phyloP scores from a whole-genome alignment of 2,888 invertebrate species.

The Trachelus stipa region DNA sequence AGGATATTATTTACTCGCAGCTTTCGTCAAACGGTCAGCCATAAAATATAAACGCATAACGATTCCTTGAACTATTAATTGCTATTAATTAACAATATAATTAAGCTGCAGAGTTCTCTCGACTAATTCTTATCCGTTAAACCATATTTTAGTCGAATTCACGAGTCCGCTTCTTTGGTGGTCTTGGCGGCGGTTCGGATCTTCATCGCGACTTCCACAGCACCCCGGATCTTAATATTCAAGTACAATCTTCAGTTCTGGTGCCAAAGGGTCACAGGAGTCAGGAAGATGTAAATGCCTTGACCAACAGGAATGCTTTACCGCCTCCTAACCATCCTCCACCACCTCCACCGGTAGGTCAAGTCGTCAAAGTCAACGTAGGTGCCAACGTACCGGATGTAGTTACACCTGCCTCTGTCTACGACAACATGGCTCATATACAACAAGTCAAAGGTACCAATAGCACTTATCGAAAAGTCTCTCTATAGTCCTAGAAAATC shows the following conservation, averaged over 20 bases:
- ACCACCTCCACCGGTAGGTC: constrained; percentile 82
- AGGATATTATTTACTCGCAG: neutral
- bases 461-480: neutral
- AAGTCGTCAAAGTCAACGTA: constrained; percentile 78
- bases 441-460: constrained; percentile 67
- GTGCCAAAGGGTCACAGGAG: constrained; percentile 73
- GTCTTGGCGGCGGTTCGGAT: constrained; percentile 66
- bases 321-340: constrained; percentile 87
- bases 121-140: neutral
- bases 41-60: neutral
- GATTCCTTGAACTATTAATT: neutral
- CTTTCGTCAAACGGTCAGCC: neutral
- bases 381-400: constrained; percentile 59
- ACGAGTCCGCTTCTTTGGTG: constrained; percentile 68
- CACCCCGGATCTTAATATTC: constrained; percentile 80
- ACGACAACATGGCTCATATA: constrained; percentile 64
- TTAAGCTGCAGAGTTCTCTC: neutral
- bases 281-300: constrained; percentile 76
- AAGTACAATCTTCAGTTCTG: constrained; percentile 53
- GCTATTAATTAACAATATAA: neutral
- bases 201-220: constrained; percentile 88
- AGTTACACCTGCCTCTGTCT: constrained; percentile 61
- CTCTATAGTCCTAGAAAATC: neutral
- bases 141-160: constrained; percentile 67
- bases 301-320: constrained; percentile 68